Evolutionary conservation across 2,888 invertebrate species (phyloP).

Genomic region (Thera britannica): DNA sequence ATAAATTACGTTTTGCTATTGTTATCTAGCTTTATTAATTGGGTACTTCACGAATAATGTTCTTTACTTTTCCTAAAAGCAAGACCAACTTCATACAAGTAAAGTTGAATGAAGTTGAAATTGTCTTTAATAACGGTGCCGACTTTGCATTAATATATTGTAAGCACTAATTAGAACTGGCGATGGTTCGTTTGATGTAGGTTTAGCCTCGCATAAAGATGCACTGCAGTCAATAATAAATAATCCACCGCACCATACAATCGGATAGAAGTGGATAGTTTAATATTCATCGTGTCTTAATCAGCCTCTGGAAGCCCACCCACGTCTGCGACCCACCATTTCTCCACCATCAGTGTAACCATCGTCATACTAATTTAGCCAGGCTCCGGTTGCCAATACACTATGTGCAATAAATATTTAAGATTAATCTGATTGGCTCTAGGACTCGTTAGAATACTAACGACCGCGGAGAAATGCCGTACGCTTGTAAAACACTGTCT

Average conservation of each 20-base stretch:
- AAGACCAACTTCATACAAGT: not conserved
- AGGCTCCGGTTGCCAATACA: constrained; percentile 71
- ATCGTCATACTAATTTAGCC: constrained; percentile 82
- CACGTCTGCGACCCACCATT: constrained; percentile 75
- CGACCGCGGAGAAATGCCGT: constrained; percentile 45
- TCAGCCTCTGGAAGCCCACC: constrained; percentile 76
- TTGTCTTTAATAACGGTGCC: not conserved
- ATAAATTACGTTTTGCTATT: constrained; percentile 51
- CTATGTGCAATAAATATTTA: constrained; percentile 84
- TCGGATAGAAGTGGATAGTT: constrained; percentile 47
- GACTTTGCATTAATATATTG: not conserved
- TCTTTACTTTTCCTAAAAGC: not conserved
- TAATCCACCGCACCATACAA: constrained; percentile 21
- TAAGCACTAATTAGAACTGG: constrained; percentile 9
- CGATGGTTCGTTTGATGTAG: not conserved
- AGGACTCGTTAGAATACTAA: constrained; percentile 79
- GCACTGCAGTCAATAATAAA: constrained; percentile 30
- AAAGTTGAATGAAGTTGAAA: not conserved
- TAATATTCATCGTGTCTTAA: constrained; percentile 80
- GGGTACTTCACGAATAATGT: constrained; percentile 1
- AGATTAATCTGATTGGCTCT: constrained; percentile 81
- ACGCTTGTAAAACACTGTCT: constrained; percentile 49
- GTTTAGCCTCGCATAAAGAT: constrained; percentile 17
- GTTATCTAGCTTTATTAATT: constrained; percentile 40
- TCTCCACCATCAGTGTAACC: constrained; percentile 77